Conservation (phyloP, 2,888 invertebrate species). For the Lasioglossum calceatum region DNA sequence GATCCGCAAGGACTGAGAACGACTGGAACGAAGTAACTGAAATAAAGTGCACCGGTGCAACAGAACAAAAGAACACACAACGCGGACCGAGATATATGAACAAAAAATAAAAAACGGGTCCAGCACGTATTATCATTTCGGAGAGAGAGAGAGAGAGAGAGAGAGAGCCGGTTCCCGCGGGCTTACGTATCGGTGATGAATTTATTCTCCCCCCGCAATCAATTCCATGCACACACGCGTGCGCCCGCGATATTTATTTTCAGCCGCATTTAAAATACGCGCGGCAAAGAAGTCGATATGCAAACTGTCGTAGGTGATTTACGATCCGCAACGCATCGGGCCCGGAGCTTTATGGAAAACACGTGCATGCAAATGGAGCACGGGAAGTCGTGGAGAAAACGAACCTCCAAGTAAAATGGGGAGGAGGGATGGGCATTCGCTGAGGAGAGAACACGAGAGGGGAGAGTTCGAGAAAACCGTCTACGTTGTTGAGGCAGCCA, state of each 20-base stretch:
- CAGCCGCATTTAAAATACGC: slow-evolving; percentile 20
- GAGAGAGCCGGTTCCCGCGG: neutral
- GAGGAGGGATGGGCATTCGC: neutral
- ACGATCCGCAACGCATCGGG: slow-evolving; percentile 24
- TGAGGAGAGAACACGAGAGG: neutral
- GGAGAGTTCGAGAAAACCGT: slow-evolving; percentile 41
- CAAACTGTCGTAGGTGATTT: slow-evolving; percentile 44
- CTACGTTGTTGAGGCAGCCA: slow-evolving; percentile 51
- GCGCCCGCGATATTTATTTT: slow-evolving; percentile 29
- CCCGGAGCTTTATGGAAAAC: slow-evolving; percentile 37
- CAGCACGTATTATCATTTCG: neutral
- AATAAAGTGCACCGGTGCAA: neutral
- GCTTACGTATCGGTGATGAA: slow-evolving; percentile 17
- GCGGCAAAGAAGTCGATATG: slow-evolving; percentile 38
- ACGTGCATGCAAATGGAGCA: slow-evolving; percentile 28
- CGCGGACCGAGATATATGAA: neutral
- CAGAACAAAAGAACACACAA: neutral
- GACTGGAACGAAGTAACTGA: neutral
- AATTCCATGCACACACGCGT: neutral
- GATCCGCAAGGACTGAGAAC: neutral
- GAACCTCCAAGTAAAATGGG: slow-evolving; percentile 41
- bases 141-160: too few species aligned
- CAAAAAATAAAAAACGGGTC: neutral
- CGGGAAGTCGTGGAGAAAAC: slow-evolving; percentile 25
- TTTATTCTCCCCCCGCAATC: slow-evolving; percentile 7